Evolutionary conservation across 2,888 invertebrate genomes (phyloP), one percentile per base, ranked within the genome.

Genomic region (Elmis aenea): DNA sequence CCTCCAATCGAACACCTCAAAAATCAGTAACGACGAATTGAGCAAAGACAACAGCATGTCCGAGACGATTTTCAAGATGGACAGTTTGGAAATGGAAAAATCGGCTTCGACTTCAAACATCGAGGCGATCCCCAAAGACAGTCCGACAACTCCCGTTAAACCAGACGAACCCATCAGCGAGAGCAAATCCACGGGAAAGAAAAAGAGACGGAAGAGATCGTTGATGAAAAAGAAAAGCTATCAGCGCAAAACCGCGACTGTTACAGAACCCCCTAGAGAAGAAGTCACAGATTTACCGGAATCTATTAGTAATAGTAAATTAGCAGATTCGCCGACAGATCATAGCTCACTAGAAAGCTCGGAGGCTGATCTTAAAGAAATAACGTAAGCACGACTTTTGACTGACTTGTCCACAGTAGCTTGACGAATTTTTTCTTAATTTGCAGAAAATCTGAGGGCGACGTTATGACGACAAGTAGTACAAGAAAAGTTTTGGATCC

Each of bases 201-300:
- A 84, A 63, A 79, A 86, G 34, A 81, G 85, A 50, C 82, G 85
- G 70, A 86, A 82, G 73, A 79, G 81, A 18, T 75, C 81, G 50
- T 81, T 85, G 66, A 87, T 85, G 67, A 85, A 85, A 70, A 88
- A 87, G 62, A 38, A 40, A 31, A 83, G 83, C 53, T 71, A 76
- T 0, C 81, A 83, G 55, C 76, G 85, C 37, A 86, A 86, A 58
- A 76, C 80, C 0, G 76, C 79, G 3, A 70, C 71, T n/a, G 72
- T 73, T 51, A 73, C 73, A 15, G 75, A 75, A 55, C 67, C 71
- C 39, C 68, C 71, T n/a, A 65, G 69, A 10, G 67, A 69, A 13
- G 73, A 75, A 44, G 66, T 40, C 58, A 64, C 31, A 58, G 71
- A 59, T 66, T 61, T 13, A 47, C 61, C 59, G 23, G 52, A 54